Percentiles rank a stretch among this genome's conserved stretches.
These are phyloP conservation scores for Nestor notabilis DNA, from an alignment of 2,113 vertebrate genomes.

Conservation along the genomic window DNA sequence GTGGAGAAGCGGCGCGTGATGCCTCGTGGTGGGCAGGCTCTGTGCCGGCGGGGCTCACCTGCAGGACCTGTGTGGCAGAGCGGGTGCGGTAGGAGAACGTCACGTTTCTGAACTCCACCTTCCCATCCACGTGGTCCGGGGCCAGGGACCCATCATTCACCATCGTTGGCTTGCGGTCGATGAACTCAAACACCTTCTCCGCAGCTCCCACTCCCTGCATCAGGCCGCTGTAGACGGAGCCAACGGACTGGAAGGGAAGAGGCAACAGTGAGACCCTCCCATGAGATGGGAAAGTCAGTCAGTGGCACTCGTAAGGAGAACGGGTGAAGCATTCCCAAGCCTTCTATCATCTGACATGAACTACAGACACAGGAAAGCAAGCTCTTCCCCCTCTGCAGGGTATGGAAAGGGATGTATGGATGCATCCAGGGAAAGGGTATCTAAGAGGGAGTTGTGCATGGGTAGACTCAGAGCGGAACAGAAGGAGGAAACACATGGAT, in stretches of 20 bases:
- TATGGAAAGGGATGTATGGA: background rate
- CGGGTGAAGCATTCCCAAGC: background rate
- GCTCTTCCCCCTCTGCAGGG: background rate
- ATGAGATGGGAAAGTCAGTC: background rate
- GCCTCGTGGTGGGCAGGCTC: fast-evolving
- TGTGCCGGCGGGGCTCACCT: conserved; percentile 70
- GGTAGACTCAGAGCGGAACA: background rate
- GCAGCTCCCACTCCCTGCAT: conserved; percentile 97
- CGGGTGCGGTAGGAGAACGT: conserved; percentile 90
- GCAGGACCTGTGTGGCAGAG: conserved; percentile 84
- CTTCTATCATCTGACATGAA: background rate
- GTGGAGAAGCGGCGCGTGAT: background rate
- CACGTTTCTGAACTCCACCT: conserved; percentile 91
- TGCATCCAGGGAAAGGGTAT: background rate
- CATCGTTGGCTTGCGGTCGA: conserved; percentile 87
- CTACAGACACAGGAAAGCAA: background rate
- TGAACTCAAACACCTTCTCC: conserved; percentile 96
- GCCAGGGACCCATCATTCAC: conserved; percentile 79
- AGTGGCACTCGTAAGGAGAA: background rate
- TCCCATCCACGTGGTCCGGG: conserved; percentile 82
- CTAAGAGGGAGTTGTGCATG: background rate
- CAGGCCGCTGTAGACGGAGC: conserved; percentile 92
- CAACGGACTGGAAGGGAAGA: conserved; percentile 80
- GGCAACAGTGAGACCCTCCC: background rate
- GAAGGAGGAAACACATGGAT: background rate